A percentile compares a stretch with the other conserved stretches of the same genome.
Evolutionary conservation across 2,888 invertebrate species (phyloP).

Genomic region (Stenoptilia bipunctidactyla): DNA sequence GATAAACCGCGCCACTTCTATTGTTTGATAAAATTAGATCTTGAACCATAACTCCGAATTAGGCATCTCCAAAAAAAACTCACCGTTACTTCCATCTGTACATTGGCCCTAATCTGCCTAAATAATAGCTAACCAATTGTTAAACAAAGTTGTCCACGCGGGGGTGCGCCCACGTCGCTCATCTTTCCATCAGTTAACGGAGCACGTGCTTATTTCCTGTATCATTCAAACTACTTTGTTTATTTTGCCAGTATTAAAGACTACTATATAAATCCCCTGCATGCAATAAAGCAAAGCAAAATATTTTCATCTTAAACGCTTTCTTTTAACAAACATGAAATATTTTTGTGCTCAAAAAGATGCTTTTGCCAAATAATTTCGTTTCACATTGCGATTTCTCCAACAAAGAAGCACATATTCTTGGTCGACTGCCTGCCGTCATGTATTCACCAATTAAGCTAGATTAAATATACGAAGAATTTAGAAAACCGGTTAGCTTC

Average conservation of each 20-base stretch:
- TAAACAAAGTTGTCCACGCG: conserved; percentile 35
- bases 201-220: conserved; percentile 61
- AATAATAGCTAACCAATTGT: conserved; percentile 22
- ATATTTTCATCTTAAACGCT: no score
- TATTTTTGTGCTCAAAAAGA: no score
- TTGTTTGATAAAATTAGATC: no score
- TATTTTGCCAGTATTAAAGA: no score
- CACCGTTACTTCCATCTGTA: neutral
- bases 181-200: conserved; percentile 56
- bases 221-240: conserved; percentile 13
- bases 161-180: conserved; percentile 62
- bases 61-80: no score
- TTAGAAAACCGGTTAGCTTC: conserved; percentile 68
- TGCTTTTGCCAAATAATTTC: conserved; percentile 5
- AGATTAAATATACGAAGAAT: conserved; percentile 69
- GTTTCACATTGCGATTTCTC: conserved; percentile 51
- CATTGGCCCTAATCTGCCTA: neutral
- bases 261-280: no score
- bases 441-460: conserved; percentile 65
- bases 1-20: no score
- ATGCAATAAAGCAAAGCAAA: no score
- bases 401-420: conserved; percentile 58
- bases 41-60: no score
- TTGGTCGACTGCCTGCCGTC: conserved; percentile 58
- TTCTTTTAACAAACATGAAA: no score